Evolutionary conservation across 2,888 invertebrate genomes (phyloP).

Genomic region (Phaonia tiefii): DNA sequence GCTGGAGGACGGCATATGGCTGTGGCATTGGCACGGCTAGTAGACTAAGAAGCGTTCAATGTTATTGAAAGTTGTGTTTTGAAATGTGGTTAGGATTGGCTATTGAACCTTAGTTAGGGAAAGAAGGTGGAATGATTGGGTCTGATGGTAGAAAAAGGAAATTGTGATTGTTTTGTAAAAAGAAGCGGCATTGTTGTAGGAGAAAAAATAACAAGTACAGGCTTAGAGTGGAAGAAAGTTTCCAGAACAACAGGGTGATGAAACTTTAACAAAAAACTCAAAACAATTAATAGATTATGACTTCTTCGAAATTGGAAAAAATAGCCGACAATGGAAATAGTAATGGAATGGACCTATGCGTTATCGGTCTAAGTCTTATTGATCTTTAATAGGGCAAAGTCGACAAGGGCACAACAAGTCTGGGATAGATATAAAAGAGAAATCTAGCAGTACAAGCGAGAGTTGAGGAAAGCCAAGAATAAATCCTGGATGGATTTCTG

Average conservation of each 20-base stretch:
- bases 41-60: conserved; percentile 49
- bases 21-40: conserved; percentile 3
- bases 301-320: too few species aligned
- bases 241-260: conserved; percentile 44
- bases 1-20: neutral
- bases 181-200: conserved; percentile 34
- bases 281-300: too few species aligned
- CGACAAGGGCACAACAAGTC: too few species aligned
- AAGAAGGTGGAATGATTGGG: neutral
- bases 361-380: too few species aligned
- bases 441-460: too few species aligned
- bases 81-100: conserved; percentile 62
- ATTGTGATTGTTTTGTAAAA: conserved; percentile 62
- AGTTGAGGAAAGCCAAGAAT: too few species aligned
- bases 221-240: neutral
- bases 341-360: too few species aligned
- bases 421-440: too few species aligned
- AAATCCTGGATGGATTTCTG: too few species aligned
- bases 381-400: too few species aligned
- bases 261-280: too few species aligned
- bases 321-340: too few species aligned
- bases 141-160: conserved; percentile 41
- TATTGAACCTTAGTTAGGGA: conserved; percentile 3
- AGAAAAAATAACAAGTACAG: conserved; percentile 16
- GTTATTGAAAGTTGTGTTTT: conserved; percentile 66